Evolutionary conservation across 2,797 vertebrate genomes (phyloP).

Genomic region (Anomalospiza imberbis): DNA sequence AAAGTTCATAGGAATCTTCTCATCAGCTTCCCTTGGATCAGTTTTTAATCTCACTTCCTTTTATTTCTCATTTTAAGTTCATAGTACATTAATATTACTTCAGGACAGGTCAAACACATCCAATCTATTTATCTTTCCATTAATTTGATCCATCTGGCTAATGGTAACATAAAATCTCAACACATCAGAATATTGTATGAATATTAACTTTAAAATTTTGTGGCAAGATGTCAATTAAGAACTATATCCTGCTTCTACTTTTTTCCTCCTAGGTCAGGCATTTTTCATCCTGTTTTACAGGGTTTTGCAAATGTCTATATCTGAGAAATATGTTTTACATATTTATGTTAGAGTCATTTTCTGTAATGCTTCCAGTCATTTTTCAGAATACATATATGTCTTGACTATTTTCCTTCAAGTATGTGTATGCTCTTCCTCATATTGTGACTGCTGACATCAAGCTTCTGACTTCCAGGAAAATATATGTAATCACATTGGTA

Average conservation of each 20-base stretch:
- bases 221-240: not conserved
- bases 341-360: not conserved
- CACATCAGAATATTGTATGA: not conserved
- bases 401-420: not conserved
- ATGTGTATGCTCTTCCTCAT: not conserved
- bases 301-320: not conserved
- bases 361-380: not conserved
- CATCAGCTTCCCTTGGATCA: not conserved
- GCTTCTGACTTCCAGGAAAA: slow-evolving; percentile 23
- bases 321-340: not conserved
- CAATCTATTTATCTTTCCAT: not conserved
- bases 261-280: not conserved
- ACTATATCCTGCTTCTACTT: not conserved
- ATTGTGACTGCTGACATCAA: not conserved
- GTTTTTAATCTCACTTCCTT: not conserved
- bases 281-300: not conserved
- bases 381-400: not conserved
- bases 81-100: not conserved
- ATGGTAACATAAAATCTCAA: not conserved
- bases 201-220: not conserved
- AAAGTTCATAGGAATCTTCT: not conserved
- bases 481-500: not conserved
- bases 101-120: not conserved
- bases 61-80: not conserved
- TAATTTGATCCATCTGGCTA: not conserved